phyloP scores from a whole-genome alignment of 2,797 vertebrate species.

The Phaenicophaeus curvirostris region DNA sequence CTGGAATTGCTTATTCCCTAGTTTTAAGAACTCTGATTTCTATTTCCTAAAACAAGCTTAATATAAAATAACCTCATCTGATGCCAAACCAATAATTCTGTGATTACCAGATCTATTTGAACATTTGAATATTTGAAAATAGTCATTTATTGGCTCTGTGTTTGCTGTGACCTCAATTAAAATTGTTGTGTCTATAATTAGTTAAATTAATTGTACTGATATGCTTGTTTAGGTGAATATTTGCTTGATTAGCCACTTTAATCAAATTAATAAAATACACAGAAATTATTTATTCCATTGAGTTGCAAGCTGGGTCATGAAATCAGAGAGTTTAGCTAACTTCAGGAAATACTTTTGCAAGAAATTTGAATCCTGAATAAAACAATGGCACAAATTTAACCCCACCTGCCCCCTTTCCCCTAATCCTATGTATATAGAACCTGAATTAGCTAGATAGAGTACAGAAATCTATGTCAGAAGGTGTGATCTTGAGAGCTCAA shows the following conservation, averaged over 20 bases:
- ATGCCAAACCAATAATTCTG: background rate
- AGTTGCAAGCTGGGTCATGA: background rate
- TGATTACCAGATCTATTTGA: background rate
- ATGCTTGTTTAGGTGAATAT: background rate
- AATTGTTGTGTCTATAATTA: background rate
- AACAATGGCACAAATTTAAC: background rate
- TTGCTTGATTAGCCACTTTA: background rate
- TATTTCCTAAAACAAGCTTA: background rate
- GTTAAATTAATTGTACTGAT: background rate
- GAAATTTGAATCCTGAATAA: background rate
- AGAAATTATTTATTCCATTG: background rate
- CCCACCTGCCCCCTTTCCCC: accelerated
- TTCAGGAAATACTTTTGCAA: background rate
- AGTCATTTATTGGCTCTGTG: background rate
- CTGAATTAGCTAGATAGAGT: background rate
- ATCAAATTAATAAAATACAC: background rate
- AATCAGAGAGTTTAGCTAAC: background rate
- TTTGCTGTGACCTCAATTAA: background rate
- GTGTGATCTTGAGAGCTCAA: background rate
- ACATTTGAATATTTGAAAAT: background rate
- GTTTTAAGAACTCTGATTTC: background rate
- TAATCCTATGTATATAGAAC: background rate
- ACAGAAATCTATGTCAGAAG: background rate
- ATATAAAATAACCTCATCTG: background rate
- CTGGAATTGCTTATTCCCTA: background rate